Evolutionary conservation across 2,888 invertebrate genomes (phyloP).

Genomic region (Uropetala carovei): DNA sequence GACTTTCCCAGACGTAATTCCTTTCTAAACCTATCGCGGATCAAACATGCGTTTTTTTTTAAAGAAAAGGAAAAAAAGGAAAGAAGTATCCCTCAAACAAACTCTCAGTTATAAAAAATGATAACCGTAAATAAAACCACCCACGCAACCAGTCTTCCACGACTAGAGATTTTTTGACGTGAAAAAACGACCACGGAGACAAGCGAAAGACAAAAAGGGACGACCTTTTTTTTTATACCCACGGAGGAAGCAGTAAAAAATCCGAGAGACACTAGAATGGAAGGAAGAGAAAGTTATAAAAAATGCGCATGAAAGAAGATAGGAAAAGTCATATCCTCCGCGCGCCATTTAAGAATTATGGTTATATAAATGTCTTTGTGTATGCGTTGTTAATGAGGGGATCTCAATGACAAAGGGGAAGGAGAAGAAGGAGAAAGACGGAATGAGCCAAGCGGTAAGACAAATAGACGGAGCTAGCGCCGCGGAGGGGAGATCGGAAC

Average conservation of each 20-base stretch:
- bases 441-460: not conserved
- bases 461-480: conserved; percentile 25
- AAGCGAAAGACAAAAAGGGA: not conserved
- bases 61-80: no score
- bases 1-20: no score
- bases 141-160: not conserved
- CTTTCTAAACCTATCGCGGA: no score
- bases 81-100: no score
- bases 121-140: not conserved
- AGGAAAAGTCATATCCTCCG: not conserved
- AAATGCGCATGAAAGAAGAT: not conserved
- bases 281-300: not conserved
- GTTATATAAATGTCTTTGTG: not conserved
- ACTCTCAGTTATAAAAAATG: not conserved
- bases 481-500: not conserved
- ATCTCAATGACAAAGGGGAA: not conserved
- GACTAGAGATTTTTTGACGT: not conserved
- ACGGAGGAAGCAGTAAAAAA: not conserved
- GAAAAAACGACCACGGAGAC: not conserved
- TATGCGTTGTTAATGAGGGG: conserved; percentile 42
- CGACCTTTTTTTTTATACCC: not conserved
- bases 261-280: not conserved
- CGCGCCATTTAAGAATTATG: conserved; percentile 16
- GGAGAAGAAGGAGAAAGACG: not conserved
- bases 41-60: no score